These are phyloP conservation scores for Euwallacea similis DNA, from an alignment of 1,140 invertebrate genomes.

Conservation along the genomic window DNA sequence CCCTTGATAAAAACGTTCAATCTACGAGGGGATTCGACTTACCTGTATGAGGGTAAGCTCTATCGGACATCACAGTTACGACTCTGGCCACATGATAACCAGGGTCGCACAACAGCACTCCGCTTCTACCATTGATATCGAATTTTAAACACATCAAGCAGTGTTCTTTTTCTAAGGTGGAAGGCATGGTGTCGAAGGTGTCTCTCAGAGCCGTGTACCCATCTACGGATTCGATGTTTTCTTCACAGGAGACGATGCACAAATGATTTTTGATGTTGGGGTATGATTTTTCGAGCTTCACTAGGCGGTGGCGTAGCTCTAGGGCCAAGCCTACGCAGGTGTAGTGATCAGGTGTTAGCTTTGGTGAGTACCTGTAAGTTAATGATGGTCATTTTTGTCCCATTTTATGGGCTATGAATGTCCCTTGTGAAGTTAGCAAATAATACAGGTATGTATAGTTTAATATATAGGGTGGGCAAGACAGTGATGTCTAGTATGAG, in stretches of 20 bases:
- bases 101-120: slow-evolving; percentile 81
- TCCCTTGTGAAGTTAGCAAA: background rate
- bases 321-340: slow-evolving; percentile 87
- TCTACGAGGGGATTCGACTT: slow-evolving; percentile 25
- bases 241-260: slow-evolving; percentile 85
- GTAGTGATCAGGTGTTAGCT: slow-evolving; percentile 75
- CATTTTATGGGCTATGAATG: background rate
- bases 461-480: background rate
- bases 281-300: slow-evolving; percentile 60
- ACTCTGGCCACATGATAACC: slow-evolving; percentile 87
- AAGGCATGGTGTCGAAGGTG: slow-evolving; percentile 60
- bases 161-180: slow-evolving; percentile 84
- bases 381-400: background rate
- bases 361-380: slow-evolving; percentile 59
- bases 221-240: slow-evolving; percentile 71
- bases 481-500: too few species aligned
- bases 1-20: background rate
- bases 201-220: slow-evolving; percentile 65
- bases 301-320: slow-evolving; percentile 69
- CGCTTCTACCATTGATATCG: slow-evolving; percentile 68
- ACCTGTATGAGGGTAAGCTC: slow-evolving; percentile 82
- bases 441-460: background rate
- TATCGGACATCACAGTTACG: slow-evolving; percentile 84
- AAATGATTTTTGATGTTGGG: slow-evolving; percentile 67
- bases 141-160: slow-evolving; percentile 80